phyloP scores from a whole-genome alignment of 1,140 invertebrate species.

The Zaprionus capensis region DNA sequence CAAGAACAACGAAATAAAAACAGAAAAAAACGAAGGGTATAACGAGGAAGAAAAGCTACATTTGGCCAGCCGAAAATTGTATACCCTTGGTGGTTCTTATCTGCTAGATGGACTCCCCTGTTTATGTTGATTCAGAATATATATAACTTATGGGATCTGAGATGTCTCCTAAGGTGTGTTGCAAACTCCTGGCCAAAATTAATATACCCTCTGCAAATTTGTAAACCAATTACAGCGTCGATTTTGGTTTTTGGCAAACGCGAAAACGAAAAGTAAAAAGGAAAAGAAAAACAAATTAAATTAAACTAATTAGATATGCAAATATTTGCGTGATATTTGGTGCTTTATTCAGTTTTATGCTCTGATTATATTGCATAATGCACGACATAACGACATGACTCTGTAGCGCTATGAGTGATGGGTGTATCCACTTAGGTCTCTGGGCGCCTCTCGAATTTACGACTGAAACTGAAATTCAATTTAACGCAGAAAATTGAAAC shows the following conservation, averaged over 20 bases:
- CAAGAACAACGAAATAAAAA: constrained; percentile 27
- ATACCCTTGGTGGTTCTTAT: too few species aligned
- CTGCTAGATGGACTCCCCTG: too few species aligned
- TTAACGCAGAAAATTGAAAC: neutral
- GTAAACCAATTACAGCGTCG: neutral
- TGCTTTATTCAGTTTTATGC: constrained; percentile 47
- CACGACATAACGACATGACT: constrained; percentile 19
- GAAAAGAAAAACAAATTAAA: constrained; percentile 28
- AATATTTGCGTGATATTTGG: constrained; percentile 56
- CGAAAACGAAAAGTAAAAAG: constrained; percentile 1
- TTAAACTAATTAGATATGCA: constrained; percentile 52
- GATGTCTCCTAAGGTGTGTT: too few species aligned
- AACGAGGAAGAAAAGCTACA: neutral
- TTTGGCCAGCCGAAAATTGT: too few species aligned
- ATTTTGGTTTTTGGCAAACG: constrained; percentile 3
- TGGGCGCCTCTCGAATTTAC: neutral
- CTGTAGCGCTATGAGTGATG: neutral
- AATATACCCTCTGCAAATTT: too few species aligned
- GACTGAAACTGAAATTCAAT: neutral
- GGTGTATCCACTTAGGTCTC: neutral
- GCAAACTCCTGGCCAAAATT: too few species aligned
- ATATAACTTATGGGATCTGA: too few species aligned
- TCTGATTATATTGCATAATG: constrained; percentile 48
- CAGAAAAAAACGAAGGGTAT: too few species aligned
- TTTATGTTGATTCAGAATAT: too few species aligned